Evolutionary conservation across 2,113 vertebrate species (phyloP), one percentile per base, ranked within the genome.

Genomic region (Suricata suricatta): DNA sequence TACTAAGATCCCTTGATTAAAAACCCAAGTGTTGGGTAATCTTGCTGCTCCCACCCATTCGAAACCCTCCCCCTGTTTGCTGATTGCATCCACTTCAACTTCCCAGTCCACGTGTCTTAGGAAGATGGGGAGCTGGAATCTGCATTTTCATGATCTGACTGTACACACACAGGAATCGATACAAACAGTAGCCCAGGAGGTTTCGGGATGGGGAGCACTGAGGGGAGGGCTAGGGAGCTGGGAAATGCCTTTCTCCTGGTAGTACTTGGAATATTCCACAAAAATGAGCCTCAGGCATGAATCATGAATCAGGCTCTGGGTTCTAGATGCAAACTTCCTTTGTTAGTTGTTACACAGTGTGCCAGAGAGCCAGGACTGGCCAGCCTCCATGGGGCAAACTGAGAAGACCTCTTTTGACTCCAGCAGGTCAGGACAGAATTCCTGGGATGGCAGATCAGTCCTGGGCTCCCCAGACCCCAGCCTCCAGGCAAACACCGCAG

Each of bases 1-100:
- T 77, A 35, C 74, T 77, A 44, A 94, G 64, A 96, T 97, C 44
- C 81, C 41, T 95, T 88, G 81, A 94, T 86, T 94, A 88, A 88
- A 94, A 95, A 54, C 21, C 85, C 52, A 52, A 79, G 60, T 31
- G 25, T 82, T 97, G 95, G 85, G 88, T 57, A 81, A 96, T 81
- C 72, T 14, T 27, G 17, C 21, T 50, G 60, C 11, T 91, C 52
- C 66, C 47, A 31, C 38, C 76, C n/a, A 38, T 47, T 50, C 29
- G 71, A 47, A 63, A 31, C 50, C 38, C 52, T 72, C 66, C 41
- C 74, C 68, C 25, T 14, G 0, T 23, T 54, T 38, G 90, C 41
- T 41, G 47, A n/a, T 29, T 47, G 68, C 81, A 81, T 19, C 85
- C 38, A 31, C 7, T n/a, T 50, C 69, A 44, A 5, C 35, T 13